Conservation (phyloP, 2,888 invertebrate genomes). For the Tetramorium bicarinatum region DNA sequence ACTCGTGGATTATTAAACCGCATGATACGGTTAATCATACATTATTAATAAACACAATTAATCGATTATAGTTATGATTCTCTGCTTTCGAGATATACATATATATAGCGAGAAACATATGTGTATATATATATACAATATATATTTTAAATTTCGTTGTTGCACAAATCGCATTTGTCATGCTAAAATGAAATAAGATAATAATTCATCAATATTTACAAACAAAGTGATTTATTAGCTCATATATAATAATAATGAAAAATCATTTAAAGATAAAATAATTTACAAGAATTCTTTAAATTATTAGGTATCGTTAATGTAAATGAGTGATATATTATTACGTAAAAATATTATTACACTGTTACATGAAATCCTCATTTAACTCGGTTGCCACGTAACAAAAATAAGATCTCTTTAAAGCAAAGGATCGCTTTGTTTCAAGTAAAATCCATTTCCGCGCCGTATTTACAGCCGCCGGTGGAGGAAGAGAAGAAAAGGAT, state of each 20-base stretch:
- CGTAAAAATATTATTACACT: background rate
- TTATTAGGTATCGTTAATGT: background rate
- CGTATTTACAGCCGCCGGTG: slow-evolving; percentile 18
- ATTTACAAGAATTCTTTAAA: slow-evolving; percentile 1
- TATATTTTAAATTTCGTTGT: background rate
- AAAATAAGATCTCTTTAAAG: slow-evolving; percentile 32
- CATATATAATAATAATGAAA: background rate
- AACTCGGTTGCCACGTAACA: background rate
- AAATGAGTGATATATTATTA: background rate
- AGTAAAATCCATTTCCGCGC: slow-evolving; percentile 44
- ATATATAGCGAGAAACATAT: background rate
- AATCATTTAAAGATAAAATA: background rate
- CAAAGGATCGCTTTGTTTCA: slow-evolving; percentile 21
- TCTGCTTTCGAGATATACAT: background rate
- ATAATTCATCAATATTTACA: background rate
- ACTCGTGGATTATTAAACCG: slow-evolving; percentile 37
- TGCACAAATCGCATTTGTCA: background rate
- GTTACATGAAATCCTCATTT: slow-evolving; percentile 11
- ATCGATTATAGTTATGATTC: slow-evolving; percentile 21
- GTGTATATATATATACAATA: background rate
- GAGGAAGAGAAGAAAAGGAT: slow-evolving; percentile 35
- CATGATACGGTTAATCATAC: slow-evolving; percentile 39
- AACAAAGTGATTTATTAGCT: background rate
- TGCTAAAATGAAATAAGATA: background rate
- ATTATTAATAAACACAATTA: slow-evolving; percentile 37